Evolutionary conservation across 2,888 invertebrate species (phyloP).

Genomic region (Rhogogaster chlorosoma): DNA sequence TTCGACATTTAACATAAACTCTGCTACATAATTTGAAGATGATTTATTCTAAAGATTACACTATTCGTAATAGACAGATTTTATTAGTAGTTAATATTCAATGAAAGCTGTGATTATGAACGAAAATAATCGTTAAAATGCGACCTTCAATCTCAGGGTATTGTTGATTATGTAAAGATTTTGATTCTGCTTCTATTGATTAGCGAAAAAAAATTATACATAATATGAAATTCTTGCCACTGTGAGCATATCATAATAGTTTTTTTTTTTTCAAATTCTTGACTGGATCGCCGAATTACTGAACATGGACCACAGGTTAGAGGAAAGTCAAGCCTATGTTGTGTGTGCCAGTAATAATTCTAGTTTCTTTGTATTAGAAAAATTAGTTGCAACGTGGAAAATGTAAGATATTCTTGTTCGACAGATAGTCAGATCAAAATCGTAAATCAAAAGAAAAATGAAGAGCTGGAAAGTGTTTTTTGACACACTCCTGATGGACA

Average conservation of each 20-base stretch:
- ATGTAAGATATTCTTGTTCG: background rate
- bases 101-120: background rate
- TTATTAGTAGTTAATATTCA: background rate
- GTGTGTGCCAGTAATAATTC: background rate
- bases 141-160: background rate
- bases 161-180: background rate
- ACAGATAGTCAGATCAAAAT: background rate
- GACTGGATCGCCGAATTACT: background rate
- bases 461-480: conserved; percentile 1
- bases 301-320: background rate
- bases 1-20: background rate
- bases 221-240: background rate
- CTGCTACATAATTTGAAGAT: background rate
- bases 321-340: background rate
- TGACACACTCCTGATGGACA: background rate
- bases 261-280: background rate
- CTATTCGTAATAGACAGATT: background rate
- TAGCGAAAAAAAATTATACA: background rate
- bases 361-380: background rate
- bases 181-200: background rate
- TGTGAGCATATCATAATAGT: background rate
- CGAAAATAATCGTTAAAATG: background rate
- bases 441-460: background rate
- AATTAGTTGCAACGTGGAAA: background rate
- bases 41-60: background rate